Evolutionary conservation across 92 coral and sea anemone genomes (phyloP).

Genomic region (Phenganax stokvisi): DNA sequence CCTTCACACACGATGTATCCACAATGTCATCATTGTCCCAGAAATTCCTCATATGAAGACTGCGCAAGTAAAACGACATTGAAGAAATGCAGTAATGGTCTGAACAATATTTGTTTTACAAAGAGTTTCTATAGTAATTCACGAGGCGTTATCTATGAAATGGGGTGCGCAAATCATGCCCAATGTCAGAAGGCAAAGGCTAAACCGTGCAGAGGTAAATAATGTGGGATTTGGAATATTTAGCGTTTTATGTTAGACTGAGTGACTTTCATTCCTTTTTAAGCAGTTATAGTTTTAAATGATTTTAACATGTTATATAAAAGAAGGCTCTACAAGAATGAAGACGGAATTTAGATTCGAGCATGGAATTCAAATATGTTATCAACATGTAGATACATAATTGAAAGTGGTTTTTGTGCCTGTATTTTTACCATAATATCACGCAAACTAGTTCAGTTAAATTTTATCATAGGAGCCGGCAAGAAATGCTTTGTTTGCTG

Average conservation of each 20-base stretch:
- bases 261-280: too few relatives aligned
- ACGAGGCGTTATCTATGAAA: slow-evolving; percentile 65
- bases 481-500: slow-evolving; percentile 94
- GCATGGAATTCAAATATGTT: too few relatives aligned
- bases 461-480: slow-evolving; percentile 50
- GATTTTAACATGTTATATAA: too few relatives aligned
- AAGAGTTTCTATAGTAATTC: slow-evolving; percentile 55
- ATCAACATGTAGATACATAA: too few relatives aligned
- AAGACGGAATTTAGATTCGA: too few relatives aligned
- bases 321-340: too few relatives aligned
- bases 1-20: slow-evolving; percentile 94
- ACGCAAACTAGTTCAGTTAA: slow-evolving; percentile 1
- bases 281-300: too few relatives aligned
- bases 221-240: too few relatives aligned
- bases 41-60: slow-evolving; percentile 76
- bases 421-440: not conserved
- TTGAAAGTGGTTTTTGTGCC: not conserved
- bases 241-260: too few relatives aligned
- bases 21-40: slow-evolving; percentile 75
- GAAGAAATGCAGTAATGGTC: slow-evolving; percentile 63
- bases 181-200: slow-evolving; percentile 76
- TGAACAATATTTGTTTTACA: slow-evolving; percentile 89
- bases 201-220: slow-evolving; percentile 76
- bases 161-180: slow-evolving; percentile 91
- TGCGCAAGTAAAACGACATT: slow-evolving; percentile 64